These are phyloP conservation scores for Zaprionus lineosus DNA, from an alignment of 2,888 invertebrate genomes.

Conservation along the genomic window DNA sequence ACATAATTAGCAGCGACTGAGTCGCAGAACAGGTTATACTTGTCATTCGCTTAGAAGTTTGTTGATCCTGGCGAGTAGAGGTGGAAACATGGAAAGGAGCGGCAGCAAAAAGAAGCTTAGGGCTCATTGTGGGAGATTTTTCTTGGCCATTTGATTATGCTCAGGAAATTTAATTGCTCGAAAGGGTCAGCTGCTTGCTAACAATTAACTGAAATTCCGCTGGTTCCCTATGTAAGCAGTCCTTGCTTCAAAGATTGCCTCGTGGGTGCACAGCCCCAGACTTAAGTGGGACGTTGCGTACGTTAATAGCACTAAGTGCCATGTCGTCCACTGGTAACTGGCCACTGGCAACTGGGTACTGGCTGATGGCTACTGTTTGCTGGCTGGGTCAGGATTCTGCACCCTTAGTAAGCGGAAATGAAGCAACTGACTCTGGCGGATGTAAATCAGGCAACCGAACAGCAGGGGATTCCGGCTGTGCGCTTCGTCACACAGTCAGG, in stretches of 20 bases:
- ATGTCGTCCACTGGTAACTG: conserved; percentile 33
- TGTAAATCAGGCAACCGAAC: conserved; percentile 65
- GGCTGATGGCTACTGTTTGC: too few species aligned
- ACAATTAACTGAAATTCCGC: conserved; percentile 49
- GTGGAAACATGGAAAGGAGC: neutral
- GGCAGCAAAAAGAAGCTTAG: conserved; percentile 13
- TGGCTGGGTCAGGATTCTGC: conserved; percentile 12
- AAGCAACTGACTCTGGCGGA: conserved; percentile 66
- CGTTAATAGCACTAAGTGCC: conserved; percentile 69
- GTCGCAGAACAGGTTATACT: conserved; percentile 51
- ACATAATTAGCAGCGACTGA: conserved; percentile 57
- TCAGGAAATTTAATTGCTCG: conserved; percentile 70
- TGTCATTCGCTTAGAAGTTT: conserved; percentile 43
- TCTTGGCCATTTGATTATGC: conserved; percentile 68
- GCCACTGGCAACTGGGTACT: too few species aligned
- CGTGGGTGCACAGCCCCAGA: too few species aligned
- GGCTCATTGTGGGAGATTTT: conserved; percentile 55
- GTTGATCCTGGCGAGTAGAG: conserved; percentile 9
- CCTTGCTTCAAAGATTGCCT: too few species aligned
- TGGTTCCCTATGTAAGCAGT: too few species aligned
- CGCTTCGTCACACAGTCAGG: conserved; percentile 65
- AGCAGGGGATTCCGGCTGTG: conserved; percentile 60
- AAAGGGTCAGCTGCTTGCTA: conserved; percentile 67
- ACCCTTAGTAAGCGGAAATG: conserved; percentile 53
- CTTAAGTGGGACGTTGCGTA: conserved; percentile 9